Conservation (phyloP, 1,140 invertebrate species). For the Pseudachorutes palmiensis region DNA sequence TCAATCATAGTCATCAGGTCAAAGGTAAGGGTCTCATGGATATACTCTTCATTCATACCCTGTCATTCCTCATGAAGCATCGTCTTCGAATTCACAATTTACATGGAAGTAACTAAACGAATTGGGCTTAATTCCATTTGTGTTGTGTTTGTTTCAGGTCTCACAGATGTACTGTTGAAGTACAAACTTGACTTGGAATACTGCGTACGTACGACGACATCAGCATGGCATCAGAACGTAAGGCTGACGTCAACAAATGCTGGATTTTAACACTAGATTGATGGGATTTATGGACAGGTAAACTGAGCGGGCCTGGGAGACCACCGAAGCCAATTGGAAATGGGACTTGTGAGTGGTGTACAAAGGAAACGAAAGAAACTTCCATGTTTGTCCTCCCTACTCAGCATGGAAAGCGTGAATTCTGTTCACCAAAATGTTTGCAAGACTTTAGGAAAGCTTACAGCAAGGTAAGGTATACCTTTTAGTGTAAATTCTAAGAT, state of each 20-base stretch:
- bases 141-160: too few species aligned
- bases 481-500: conserved; percentile 17
- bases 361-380: conserved; percentile 63
- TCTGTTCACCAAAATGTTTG: conserved; percentile 81
- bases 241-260: background rate
- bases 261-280: background rate
- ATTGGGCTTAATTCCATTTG: too few species aligned
- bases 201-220: too few species aligned
- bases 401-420: conserved; percentile 80
- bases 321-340: conserved; percentile 15
- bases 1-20: too few species aligned
- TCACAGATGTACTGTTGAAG: too few species aligned
- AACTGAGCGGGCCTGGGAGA: conserved; percentile 23
- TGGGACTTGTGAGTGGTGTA: conserved; percentile 65
- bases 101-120: too few species aligned
- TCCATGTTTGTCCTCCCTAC: conserved; percentile 77
- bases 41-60: too few species aligned
- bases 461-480: conserved; percentile 51
- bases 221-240: too few species aligned
- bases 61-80: too few species aligned
- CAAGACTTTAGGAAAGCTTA: conserved; percentile 79
- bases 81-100: too few species aligned
- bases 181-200: too few species aligned
- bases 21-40: too few species aligned
- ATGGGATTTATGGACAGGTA: background rate